Evolutionary conservation across 2,888 invertebrate genomes (phyloP).

Genomic region (Macaria liturata): DNA sequence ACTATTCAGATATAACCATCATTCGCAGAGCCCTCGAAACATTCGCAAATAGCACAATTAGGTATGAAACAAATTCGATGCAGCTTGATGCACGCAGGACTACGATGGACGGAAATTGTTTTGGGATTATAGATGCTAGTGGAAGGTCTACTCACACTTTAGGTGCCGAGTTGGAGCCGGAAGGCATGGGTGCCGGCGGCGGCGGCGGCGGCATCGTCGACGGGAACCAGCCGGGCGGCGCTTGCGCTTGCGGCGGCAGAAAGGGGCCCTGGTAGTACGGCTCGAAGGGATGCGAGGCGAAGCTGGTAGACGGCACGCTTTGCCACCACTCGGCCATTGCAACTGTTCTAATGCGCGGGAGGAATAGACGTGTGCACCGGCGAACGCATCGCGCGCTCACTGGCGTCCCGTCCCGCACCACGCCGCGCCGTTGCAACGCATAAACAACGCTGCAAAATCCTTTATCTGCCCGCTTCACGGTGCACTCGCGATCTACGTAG

Average conservation of each 20-base stretch:
- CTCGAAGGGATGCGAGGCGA: conserved; percentile 45
- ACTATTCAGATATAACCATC: too few species aligned
- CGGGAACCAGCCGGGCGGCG: conserved; percentile 16
- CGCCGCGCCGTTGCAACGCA: conserved; percentile 55
- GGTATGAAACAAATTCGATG: too few species aligned
- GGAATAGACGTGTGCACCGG: conserved; percentile 60
- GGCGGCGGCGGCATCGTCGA: conserved; percentile 28
- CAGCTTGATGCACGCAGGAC: too few species aligned
- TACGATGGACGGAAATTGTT: too few species aligned
- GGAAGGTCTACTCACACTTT: conserved; percentile 41
- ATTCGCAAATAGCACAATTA: too few species aligned
- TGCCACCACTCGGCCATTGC: conserved; percentile 61
- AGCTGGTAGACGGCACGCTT: conserved; percentile 39
- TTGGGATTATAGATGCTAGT: too few species aligned
- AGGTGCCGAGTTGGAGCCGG: conserved; percentile 21
- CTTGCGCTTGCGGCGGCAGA: conserved; percentile 34
- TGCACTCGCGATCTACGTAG: conserved; percentile 49
- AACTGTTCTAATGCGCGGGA: conserved; percentile 46
- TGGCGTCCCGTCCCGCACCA: conserved; percentile 47
- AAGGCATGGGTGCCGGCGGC: conserved; percentile 26
- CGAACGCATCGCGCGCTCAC: conserved; percentile 65
- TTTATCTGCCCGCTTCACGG: conserved; percentile 60
- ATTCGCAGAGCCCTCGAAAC: too few species aligned
- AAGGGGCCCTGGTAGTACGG: conserved; percentile 39
- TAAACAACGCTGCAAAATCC: conserved; percentile 73